Percentiles rank a stretch among this genome's conserved stretches.
These are phyloP conservation scores for Python bivittatus DNA, from an alignment of 2,113 vertebrate genomes.

Conservation along the genomic window DNA sequence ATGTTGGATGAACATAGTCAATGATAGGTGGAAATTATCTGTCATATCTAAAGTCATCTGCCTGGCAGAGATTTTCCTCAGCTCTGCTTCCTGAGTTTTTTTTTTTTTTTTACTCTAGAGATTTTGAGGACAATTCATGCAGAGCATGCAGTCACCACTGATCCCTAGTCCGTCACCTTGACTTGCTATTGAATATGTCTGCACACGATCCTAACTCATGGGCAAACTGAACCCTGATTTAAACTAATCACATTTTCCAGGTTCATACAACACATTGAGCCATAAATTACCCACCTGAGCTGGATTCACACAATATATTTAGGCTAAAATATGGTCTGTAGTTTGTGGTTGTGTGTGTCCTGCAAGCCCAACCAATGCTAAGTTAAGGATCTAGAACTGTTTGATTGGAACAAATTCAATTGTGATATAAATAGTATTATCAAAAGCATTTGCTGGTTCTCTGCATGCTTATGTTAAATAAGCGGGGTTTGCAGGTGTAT, in stretches of 20 bases:
- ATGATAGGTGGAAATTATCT: background rate
- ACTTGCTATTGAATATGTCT: background rate
- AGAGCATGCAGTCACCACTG: background rate
- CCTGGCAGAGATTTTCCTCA: background rate
- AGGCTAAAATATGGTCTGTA: background rate
- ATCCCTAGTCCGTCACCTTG: background rate
- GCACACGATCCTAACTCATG: background rate
- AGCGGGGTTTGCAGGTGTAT: background rate
- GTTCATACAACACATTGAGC: background rate
- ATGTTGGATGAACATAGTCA: background rate
- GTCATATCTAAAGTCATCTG: background rate
- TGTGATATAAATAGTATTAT: background rate
- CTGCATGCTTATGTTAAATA: background rate
- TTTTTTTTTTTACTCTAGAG: background rate
- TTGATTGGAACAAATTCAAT: background rate
- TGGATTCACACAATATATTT: background rate
- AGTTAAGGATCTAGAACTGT: background rate
- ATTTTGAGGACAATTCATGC: background rate
- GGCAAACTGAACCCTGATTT: background rate
- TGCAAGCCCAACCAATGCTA: background rate
- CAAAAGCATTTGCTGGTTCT: background rate
- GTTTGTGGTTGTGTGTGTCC: background rate
- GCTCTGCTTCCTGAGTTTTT: background rate
- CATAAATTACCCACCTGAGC: background rate
- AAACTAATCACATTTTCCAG: background rate